These are phyloP conservation scores for Drosophila neocordata DNA, from an alignment of 1,140 invertebrate genomes.

Conservation along the genomic window DNA sequence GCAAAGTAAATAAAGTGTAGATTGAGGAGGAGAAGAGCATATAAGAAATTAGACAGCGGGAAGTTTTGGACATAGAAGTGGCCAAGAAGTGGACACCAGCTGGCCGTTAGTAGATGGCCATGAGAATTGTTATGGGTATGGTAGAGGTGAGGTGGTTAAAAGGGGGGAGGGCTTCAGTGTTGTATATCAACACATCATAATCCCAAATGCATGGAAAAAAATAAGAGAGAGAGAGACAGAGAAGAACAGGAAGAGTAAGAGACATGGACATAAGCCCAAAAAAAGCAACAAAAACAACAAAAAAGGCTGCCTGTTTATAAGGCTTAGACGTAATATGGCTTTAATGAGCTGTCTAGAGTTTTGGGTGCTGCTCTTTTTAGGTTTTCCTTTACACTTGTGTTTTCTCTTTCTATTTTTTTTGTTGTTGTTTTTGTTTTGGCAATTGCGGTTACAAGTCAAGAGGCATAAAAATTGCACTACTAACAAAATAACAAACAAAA, in stretches of 20 bases:
- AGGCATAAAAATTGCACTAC: constrained; percentile 5
- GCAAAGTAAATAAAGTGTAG: background rate
- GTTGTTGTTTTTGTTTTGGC: background rate
- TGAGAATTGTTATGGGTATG: background rate
- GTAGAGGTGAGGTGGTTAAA: background rate
- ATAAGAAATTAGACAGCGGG: constrained; percentile 48
- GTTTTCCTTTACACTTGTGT: background rate
- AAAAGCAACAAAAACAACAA: background rate
- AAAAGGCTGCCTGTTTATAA: constrained; percentile 44
- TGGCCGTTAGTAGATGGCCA: constrained; percentile 22
- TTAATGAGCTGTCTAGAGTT: constrained; percentile 62
- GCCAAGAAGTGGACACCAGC: constrained; percentile 50
- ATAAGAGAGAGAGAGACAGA: background rate
- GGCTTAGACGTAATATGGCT: constrained; percentile 61
- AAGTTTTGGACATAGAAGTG: constrained; percentile 35
- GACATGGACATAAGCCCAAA: constrained; percentile 7
- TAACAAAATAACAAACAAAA: background rate
- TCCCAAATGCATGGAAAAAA: constrained; percentile 39
- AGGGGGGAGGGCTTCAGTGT: background rate
- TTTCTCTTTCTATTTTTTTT: background rate
- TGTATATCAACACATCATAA: constrained; percentile 76
- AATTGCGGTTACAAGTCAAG: constrained; percentile 8
- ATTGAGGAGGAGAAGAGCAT: constrained; percentile 13
- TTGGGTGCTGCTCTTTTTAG: background rate
- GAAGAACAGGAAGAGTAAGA: background rate